Percentiles rank a stretch among this genome's conserved stretches.
Evolutionary conservation across 2,888 invertebrate genomes (phyloP).

Genomic region (Oscheius sp.): DNA sequence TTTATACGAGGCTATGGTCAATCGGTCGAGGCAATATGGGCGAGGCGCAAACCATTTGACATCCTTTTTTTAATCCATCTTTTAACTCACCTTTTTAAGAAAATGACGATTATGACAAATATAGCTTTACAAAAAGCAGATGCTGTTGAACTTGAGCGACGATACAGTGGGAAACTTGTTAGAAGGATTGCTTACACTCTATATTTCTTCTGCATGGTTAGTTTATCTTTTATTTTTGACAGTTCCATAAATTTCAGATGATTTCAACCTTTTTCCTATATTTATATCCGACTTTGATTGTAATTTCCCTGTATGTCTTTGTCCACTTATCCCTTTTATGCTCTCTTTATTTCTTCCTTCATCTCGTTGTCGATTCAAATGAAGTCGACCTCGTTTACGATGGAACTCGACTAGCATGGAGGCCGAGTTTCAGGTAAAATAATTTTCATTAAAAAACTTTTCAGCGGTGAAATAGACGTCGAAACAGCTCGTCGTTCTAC

Average conservation of each 20-base stretch:
- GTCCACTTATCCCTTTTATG: neutral
- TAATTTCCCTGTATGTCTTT: constrained; percentile 1
- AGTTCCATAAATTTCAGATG: constrained; percentile 1
- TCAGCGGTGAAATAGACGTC: neutral
- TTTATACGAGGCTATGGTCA: no score
- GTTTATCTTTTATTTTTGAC: neutral
- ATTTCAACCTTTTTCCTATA: constrained; percentile 14
- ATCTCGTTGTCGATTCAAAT: neutral
- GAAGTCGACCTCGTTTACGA: constrained; percentile 15
- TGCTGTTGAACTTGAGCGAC: constrained; percentile 22
- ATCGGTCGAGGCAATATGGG: neutral
- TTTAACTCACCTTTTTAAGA: neutral
- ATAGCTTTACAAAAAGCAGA: constrained; percentile 18
- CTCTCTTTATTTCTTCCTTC: constrained; percentile 6
- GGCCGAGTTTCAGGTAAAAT: constrained; percentile 15
- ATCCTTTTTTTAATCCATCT: neutral
- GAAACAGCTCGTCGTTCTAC: neutral
- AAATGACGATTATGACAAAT: constrained; percentile 7
- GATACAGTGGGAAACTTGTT: neutral
- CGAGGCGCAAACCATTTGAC: neutral
- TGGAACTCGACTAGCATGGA: constrained; percentile 18
- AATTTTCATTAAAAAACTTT: neutral
- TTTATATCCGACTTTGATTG: neutral
- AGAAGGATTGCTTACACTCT: neutral
- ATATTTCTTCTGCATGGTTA: neutral